phyloP scores from a whole-genome alignment of 2,113 vertebrate genomes.

The Lichenostomus cassidix region DNA sequence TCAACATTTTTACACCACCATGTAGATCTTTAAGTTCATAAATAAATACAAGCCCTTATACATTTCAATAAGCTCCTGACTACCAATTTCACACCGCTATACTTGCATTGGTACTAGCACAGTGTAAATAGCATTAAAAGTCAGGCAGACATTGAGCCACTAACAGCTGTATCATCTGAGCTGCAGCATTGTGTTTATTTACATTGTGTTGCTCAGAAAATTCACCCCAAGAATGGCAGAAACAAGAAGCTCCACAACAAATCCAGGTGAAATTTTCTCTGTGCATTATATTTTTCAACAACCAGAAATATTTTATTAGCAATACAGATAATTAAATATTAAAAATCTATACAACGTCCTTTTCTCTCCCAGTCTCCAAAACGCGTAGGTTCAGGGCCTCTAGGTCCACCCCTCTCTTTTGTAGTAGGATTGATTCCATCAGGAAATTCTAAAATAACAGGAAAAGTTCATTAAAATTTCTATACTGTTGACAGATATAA shows the following conservation, averaged over 20 bases:
- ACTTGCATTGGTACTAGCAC: background rate
- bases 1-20: background rate
- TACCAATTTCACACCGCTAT: background rate
- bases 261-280: background rate
- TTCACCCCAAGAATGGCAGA: background rate
- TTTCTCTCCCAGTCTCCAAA: conserved; percentile 98
- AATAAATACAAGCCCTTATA: background rate
- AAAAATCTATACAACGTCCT: conserved; percentile 97
- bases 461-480: background rate
- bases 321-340: conserved; percentile 12
- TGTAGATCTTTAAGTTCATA: background rate
- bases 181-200: background rate
- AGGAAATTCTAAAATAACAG: conserved; percentile 84
- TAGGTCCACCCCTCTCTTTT: conserved; percentile 92
- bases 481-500: background rate
- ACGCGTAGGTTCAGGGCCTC: conserved; percentile 94
- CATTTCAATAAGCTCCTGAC: background rate
- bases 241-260: background rate
- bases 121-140: background rate
- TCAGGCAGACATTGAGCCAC: background rate
- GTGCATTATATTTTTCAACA: background rate
- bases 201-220: background rate
- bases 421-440: conserved; percentile 90
- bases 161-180: background rate
- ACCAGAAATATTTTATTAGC: background rate